phyloP scores from a whole-genome alignment of 2,113 vertebrate genomes.

The Fregetta grallaria region DNA sequence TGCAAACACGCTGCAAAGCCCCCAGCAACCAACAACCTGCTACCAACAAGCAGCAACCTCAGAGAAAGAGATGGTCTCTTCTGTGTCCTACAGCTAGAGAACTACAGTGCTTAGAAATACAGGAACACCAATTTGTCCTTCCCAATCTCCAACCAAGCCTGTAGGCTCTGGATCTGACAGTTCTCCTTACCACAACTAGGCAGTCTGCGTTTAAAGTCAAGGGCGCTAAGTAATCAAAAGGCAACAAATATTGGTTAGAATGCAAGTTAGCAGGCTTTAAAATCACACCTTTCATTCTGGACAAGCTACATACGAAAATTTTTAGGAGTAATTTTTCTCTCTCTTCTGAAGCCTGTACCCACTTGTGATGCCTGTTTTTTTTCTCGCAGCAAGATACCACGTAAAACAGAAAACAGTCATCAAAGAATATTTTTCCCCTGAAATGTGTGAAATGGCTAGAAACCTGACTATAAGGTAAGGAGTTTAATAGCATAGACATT shows the following conservation, averaged over 20 bases:
- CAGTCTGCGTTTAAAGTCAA: background rate
- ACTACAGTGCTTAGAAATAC: background rate
- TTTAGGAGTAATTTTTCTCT: background rate
- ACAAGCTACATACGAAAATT: background rate
- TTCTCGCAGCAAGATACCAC: background rate
- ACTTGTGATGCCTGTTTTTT: background rate
- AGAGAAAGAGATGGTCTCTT: background rate
- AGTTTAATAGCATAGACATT: background rate
- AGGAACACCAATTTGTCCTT: background rate
- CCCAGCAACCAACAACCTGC: background rate
- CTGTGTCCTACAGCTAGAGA: background rate
- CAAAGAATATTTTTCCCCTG: background rate
- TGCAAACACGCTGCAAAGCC: background rate
- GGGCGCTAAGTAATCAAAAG: background rate
- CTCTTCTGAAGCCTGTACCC: background rate
- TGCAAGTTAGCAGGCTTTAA: background rate
- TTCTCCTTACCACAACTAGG: background rate
- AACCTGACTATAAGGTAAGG: background rate
- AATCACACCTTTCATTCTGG: background rate
- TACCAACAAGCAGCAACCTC: background rate
- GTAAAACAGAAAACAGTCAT: background rate
- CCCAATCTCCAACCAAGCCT: fast-evolving
- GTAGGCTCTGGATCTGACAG: background rate
- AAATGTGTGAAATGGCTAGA: background rate
- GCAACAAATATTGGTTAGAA: background rate